phyloP scores from a whole-genome alignment of 1,140 invertebrate genomes.

The Tetranychus cinnabarinus region DNA sequence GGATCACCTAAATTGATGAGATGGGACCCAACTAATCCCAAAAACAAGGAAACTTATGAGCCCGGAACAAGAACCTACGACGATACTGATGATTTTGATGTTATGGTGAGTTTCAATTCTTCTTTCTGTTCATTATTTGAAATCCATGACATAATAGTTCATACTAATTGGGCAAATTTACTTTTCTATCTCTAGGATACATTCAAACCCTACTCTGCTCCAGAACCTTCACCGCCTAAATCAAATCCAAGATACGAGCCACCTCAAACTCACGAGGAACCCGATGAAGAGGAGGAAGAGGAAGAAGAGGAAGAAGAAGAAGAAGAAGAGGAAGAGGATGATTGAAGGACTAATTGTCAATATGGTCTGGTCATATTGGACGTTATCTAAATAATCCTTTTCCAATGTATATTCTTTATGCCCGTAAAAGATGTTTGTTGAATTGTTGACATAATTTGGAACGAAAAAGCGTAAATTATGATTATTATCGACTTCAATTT shows the following conservation, averaged over 20 bases:
- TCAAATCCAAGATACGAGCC: background rate
- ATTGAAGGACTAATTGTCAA: background rate
- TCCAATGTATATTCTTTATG: no score
- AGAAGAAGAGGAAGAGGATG: background rate
- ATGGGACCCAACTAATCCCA: slow-evolving; percentile 14
- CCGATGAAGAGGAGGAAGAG: background rate
- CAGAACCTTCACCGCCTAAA: background rate
- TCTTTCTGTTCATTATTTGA: no score
- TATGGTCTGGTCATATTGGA: background rate
- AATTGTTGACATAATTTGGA: no score
- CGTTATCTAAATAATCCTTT: no score
- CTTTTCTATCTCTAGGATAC: background rate
- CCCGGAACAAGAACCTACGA: slow-evolving; percentile 9
- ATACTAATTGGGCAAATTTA: background rate
- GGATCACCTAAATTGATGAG: slow-evolving; percentile 8
- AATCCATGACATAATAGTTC: no score
- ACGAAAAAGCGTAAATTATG: no score
- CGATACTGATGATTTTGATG: slow-evolving; percentile 6
- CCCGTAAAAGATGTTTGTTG: no score
- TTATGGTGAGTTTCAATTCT: background rate
- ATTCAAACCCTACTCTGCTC: background rate
- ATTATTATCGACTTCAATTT: no score
- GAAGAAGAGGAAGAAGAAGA: slow-evolving; percentile 1
- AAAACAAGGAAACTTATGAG: slow-evolving; percentile 14
- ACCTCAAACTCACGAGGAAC: background rate